These are phyloP conservation scores for Cotesia vestalis DNA, from an alignment of 1,140 invertebrate species.

Conservation along the genomic window DNA sequence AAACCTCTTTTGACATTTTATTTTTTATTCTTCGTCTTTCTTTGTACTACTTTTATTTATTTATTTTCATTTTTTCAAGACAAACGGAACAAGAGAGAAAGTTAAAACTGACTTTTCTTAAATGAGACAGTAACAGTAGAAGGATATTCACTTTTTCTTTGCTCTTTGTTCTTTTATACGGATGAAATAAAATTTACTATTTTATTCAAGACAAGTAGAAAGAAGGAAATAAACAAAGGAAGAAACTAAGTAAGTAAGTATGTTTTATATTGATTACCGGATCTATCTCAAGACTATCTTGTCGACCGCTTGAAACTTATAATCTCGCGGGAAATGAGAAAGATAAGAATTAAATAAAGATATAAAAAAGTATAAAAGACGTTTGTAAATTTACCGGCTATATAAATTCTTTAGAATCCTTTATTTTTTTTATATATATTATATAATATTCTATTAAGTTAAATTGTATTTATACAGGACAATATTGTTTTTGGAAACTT, in stretches of 20 bases:
- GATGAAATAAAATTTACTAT: conserved; percentile 24
- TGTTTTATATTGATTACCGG: conserved; percentile 8
- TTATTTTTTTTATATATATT: no score
- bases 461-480: no score
- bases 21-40: background rate
- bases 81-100: background rate
- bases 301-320: conserved; percentile 2
- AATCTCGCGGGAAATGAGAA: background rate
- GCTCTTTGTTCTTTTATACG: conserved; percentile 19
- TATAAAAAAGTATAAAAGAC: conserved; percentile 3
- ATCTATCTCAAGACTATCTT: background rate
- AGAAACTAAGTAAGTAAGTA: conserved; percentile 3
- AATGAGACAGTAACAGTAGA: background rate
- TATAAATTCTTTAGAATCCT: background rate
- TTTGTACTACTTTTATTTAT: no score
- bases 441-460: no score
- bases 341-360: background rate
- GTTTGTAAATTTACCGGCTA: background rate
- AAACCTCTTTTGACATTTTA: conserved; percentile 23
- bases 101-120: conserved; percentile 4
- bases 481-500: no score
- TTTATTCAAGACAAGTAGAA: background rate
- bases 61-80: background rate
- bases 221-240: no score
- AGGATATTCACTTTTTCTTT: background rate